Evolutionary conservation across 2,888 invertebrate species (phyloP).

Genomic region (Patella depressa): DNA sequence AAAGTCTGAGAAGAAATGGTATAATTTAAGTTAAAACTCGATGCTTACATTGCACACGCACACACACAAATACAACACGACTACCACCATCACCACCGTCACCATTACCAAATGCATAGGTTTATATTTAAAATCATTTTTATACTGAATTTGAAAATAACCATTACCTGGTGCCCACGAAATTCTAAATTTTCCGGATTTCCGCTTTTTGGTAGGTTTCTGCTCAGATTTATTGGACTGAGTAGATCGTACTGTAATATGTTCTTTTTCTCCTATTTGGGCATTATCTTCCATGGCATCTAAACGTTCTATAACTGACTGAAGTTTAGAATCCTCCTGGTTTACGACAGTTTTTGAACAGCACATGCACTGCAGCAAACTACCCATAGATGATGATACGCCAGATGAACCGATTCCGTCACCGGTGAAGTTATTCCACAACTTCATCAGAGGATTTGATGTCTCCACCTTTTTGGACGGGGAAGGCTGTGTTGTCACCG

Average conservation of each 20-base stretch:
- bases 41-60: too few species aligned
- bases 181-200: neutral
- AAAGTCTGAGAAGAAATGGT: too few species aligned
- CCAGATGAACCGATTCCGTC: slow-evolving; percentile 2
- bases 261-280: neutral
- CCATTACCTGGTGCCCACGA: slow-evolving; percentile 1
- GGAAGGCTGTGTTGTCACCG: slow-evolving; percentile 22
- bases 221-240: neutral
- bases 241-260: neutral
- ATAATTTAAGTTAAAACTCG: too few species aligned
- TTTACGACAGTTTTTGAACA: slow-evolving; percentile 14
- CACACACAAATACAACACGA: too few species aligned
- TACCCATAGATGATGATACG: neutral
- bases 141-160: too few species aligned
- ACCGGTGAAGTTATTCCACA: slow-evolving; percentile 27
- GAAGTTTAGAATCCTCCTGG: slow-evolving; percentile 8
- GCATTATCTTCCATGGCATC: slow-evolving; percentile 20
- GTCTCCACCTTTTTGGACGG: neutral
- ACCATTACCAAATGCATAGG: too few species aligned
- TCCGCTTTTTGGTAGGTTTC: neutral
- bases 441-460: slow-evolving; percentile 2
- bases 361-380: slow-evolving; percentile 24
- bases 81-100: too few species aligned
- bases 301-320: slow-evolving; percentile 18
- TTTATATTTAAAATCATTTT: too few species aligned